Evolutionary conservation across 2,113 vertebrate species (phyloP).

Genomic region (Gobio gobio): DNA sequence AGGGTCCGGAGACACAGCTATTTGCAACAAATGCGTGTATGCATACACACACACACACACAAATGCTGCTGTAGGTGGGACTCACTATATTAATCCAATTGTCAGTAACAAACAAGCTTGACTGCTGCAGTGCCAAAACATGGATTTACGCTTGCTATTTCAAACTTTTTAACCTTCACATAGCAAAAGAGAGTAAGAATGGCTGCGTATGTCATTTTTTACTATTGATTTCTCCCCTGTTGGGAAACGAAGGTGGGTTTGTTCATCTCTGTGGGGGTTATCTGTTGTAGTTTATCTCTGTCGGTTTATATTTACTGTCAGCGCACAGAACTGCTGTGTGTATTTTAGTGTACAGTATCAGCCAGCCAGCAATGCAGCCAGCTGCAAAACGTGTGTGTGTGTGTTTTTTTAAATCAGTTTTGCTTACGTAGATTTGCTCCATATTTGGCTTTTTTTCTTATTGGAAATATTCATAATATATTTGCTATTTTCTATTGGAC

Average conservation of each 20-base stretch:
- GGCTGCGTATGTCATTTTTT: not conserved
- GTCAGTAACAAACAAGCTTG: not conserved
- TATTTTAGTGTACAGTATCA: conserved; percentile 3
- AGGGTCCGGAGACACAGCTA: conserved; percentile 35
- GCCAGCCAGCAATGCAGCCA: not conserved
- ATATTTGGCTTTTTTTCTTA: not conserved
- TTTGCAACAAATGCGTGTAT: conserved; percentile 32
- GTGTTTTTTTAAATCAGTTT: not conserved
- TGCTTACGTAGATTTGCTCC: not conserved
- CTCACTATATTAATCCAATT: conserved; percentile 7
- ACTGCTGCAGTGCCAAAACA: conserved; percentile 2
- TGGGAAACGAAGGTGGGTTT: conserved; percentile 15
- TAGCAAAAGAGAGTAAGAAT: not conserved
- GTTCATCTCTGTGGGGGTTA: conserved; percentile 21
- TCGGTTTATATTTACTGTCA: conserved; percentile 18
- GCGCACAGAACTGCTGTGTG: not conserved
- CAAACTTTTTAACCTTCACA: conserved; percentile 28
- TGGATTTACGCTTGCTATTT: conserved; percentile 2
- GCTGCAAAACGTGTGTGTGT: no score
- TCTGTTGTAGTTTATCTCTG: conserved; percentile 22
- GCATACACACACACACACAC: not conserved
- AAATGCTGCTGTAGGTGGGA: conserved; percentile 25
- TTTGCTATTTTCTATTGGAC: not conserved
- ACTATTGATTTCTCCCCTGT: not conserved
- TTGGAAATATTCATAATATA: not conserved